phyloP scores from a whole-genome alignment of 2,113 vertebrate genomes.

The Mus spicilegus region DNA sequence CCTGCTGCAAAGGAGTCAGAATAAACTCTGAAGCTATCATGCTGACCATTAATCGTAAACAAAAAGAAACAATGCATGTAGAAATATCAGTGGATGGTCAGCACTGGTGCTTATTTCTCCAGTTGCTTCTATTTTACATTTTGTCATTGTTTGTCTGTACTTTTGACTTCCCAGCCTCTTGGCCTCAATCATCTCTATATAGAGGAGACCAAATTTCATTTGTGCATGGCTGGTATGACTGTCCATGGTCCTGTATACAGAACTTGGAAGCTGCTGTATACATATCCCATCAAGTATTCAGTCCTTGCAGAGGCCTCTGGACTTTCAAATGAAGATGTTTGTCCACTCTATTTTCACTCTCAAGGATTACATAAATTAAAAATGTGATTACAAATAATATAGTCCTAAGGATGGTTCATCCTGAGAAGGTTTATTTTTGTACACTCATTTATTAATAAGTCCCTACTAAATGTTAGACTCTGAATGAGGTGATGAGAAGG shows the following conservation, averaged over 20 bases:
- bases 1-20: not conserved
- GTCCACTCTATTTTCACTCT: not conserved
- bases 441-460: not conserved
- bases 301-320: not conserved
- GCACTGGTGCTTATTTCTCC: too few species aligned
- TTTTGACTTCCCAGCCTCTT: not conserved
- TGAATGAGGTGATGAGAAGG: not conserved
- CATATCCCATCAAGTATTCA: not conserved
- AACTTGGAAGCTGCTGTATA: not conserved
- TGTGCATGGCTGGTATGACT: not conserved
- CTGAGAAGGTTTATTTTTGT: not conserved
- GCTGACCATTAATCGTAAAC: not conserved
- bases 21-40: not conserved
- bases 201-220: not conserved
- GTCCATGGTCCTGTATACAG: not conserved
- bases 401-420: not conserved
- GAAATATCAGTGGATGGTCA: too few species aligned
- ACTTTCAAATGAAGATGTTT: not conserved
- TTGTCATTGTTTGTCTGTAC: not conserved
- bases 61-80: not conserved
- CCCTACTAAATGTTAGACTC: not conserved
- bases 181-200: not conserved
- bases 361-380: not conserved
- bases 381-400: not conserved
- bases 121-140: not conserved